phyloP scores from a whole-genome alignment of 2,888 invertebrate genomes.

The Ceraclea dissimilis region DNA sequence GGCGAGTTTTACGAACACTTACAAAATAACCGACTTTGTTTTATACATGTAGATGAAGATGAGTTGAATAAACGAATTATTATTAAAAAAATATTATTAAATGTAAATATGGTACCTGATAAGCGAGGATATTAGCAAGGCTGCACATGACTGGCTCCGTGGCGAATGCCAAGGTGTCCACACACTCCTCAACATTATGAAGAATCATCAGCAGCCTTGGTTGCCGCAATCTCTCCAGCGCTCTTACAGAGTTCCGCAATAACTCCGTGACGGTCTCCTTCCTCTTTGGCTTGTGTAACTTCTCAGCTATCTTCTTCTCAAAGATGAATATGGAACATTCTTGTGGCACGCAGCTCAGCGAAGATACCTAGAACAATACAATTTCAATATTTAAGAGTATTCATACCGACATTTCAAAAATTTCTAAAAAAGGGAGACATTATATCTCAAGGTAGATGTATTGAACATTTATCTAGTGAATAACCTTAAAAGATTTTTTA shows the following conservation, averaged over 20 bases:
- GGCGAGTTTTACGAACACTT: too few relatives aligned
- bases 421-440: too few relatives aligned
- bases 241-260: slow-evolving; percentile 68
- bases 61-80: too few relatives aligned
- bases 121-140: slow-evolving; percentile 81
- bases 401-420: too few relatives aligned
- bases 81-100: too few relatives aligned
- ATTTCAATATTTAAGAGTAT: background rate
- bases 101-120: too few relatives aligned
- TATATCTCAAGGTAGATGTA: too few relatives aligned
- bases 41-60: too few relatives aligned
- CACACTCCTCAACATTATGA: slow-evolving; percentile 72
- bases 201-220: slow-evolving; percentile 71
- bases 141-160: slow-evolving; percentile 85
- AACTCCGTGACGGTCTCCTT: slow-evolving; percentile 90
- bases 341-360: slow-evolving; percentile 42
- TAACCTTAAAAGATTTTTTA: too few relatives aligned
- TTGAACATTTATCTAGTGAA: too few relatives aligned
- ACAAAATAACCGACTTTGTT: too few relatives aligned
- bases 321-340: slow-evolving; percentile 91
- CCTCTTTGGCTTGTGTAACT: slow-evolving; percentile 83
- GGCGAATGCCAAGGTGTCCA: slow-evolving; percentile 89
- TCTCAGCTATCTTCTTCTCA: slow-evolving; percentile 88
- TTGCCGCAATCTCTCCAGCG: slow-evolving; percentile 76
- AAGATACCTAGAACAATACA: slow-evolving; percentile 1